These are phyloP conservation scores for Hydrochoerus hydrochaeris DNA, from an alignment of 2,113 vertebrate species.

Conservation along the genomic window DNA sequence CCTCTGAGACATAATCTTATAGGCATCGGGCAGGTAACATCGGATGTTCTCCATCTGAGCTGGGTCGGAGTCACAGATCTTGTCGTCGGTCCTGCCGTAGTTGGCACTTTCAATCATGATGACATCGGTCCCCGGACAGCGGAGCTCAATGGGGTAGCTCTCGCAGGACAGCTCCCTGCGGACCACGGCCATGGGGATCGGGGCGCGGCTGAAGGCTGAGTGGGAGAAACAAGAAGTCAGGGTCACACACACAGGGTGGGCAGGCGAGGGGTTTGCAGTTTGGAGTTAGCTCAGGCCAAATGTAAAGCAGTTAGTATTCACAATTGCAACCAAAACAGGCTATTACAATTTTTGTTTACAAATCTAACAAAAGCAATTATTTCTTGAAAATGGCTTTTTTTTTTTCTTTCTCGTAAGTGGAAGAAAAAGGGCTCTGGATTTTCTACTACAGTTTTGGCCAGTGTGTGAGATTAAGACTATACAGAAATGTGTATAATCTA, in stretches of 20 bases:
- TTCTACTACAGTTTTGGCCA: not conserved
- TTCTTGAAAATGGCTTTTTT: not conserved
- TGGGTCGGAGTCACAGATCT: conserved; percentile 98
- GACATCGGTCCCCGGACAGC: conserved; percentile 98
- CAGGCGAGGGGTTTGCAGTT: not conserved
- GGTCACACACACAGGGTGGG: not conserved
- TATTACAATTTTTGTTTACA: not conserved
- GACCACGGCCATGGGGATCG: conserved; percentile 98
- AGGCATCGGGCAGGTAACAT: conserved; percentile 98
- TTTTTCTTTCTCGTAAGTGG: not conserved
- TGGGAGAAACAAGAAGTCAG: conserved; percentile 55
- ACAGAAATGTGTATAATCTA: not conserved
- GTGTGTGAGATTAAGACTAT: not conserved
- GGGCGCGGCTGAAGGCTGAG: conserved; percentile 96
- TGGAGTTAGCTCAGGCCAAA: not conserved
- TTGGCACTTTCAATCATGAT: conserved; percentile 99
- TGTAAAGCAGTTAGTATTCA: not conserved
- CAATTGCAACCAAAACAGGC: not conserved
- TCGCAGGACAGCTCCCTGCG: conserved; percentile 98
- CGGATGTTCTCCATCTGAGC: conserved; percentile 99
- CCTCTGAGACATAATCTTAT: conserved; percentile 99
- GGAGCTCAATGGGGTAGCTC: conserved; percentile 98
- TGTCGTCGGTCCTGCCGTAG: conserved; percentile 98
- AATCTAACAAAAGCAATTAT: not conserved
- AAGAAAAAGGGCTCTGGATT: not conserved